Evolutionary conservation across 1,140 invertebrate species (phyloP), one percentile per base, ranked within the genome.

Genomic region (Manduca sexta): DNA sequence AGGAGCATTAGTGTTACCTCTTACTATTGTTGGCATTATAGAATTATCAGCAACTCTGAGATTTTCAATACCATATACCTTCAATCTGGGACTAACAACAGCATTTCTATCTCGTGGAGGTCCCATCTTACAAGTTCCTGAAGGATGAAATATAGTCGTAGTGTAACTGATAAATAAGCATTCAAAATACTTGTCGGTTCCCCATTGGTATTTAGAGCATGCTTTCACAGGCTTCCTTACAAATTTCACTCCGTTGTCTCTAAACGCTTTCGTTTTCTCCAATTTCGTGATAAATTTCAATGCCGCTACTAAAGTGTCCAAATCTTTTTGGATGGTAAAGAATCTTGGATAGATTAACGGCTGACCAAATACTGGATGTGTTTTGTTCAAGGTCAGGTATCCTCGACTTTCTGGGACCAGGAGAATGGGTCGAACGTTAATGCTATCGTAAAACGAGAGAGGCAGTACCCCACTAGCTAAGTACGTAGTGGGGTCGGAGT

Each of bases 101-200:
- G 92, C 90, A 0, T 82, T 78, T 2, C 87, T 75, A 74, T 94
- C 93, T 0, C 56, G 74, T 10, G 58, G 46, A 0, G 90, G 88
- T 0, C 93, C 94, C 94, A 96, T 96, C 74, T 93, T 95, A 61
- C 92, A 92, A 0, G 94, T 95, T 0, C 94, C 93, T 0, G 89
- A 88, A 21, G 92, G 91, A 70, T 95, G 93, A 64, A 92, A 93
- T 21, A 94, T 90, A 1, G 90, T 92, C n/a, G 89, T 86, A 0
- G 92, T 92, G 16, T 92, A 88, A 48, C 89, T 86, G 15, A 89
- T 79, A 0, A 89, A 82, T 41, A 90, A 88, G 73, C 94, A 95
- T 17, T 88, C 88, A 87, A 92, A 93, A 64, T 94, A 95, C 15
- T 83, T 83, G 60, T 90, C 87, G 0, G 88, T 88, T 52, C 89